These are phyloP conservation scores for Zonitis immaculata DNA, from an alignment of 2,888 invertebrate genomes.

Conservation along the genomic window DNA sequence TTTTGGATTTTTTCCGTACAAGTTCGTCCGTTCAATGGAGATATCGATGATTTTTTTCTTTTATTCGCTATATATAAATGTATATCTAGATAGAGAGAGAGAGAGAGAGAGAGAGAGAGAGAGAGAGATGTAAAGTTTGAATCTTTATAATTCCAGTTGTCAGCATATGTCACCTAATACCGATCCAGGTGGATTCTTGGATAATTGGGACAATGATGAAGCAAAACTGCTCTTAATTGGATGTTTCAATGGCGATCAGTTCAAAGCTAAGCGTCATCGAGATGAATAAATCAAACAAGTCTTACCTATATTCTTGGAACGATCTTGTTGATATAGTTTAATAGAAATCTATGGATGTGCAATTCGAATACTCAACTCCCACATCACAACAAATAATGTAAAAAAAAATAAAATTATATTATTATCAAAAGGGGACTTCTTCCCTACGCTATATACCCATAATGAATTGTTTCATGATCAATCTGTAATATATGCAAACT, in stretches of 20 bases:
- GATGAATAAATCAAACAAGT: slow-evolving; percentile 40
- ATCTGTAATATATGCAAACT: slow-evolving; percentile 38
- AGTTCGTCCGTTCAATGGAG: not conserved
- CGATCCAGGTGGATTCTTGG: slow-evolving; percentile 17
- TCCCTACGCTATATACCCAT: not conserved
- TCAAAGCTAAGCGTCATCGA: slow-evolving; percentile 34
- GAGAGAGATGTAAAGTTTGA: too few species aligned
- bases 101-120: too few species aligned
- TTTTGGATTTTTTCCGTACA: too few species aligned
- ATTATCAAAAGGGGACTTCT: not conserved
- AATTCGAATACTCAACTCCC: slow-evolving; percentile 23
- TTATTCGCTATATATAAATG: too few species aligned
- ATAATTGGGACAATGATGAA: slow-evolving; percentile 34
- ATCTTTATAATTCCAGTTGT: slow-evolving; percentile 15
- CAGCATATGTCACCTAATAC: slow-evolving; percentile 18
- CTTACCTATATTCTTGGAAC: slow-evolving; percentile 36
- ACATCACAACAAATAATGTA: not conserved
- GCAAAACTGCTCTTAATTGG: slow-evolving; percentile 35
- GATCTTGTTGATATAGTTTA: slow-evolving; percentile 39
- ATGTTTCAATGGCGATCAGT: slow-evolving; percentile 30
- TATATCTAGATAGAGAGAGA: too few species aligned
- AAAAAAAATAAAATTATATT: not conserved
- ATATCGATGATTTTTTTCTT: too few species aligned
- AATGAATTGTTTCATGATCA: slow-evolving; percentile 11
- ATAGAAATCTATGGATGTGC: slow-evolving; percentile 34